These are phyloP conservation scores for Pseudopleuronectes americanus DNA, from an alignment of 2,797 vertebrate species.

Conservation along the genomic window DNA sequence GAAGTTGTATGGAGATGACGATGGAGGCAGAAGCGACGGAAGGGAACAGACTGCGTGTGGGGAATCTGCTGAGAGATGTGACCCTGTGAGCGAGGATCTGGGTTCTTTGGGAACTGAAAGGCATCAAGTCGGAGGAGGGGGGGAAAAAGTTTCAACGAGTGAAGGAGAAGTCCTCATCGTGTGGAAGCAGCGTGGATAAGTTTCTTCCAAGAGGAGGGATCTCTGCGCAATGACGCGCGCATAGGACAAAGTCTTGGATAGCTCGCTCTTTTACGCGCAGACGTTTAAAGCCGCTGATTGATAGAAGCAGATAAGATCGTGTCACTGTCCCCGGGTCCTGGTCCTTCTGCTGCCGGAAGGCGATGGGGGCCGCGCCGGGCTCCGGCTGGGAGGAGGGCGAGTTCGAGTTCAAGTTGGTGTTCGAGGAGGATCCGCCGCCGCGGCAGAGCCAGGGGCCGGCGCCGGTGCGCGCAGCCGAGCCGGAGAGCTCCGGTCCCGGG, in stretches of 20 bases:
- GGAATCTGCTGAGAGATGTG: slow-evolving; percentile 12
- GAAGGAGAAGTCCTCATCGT: too few relatives aligned
- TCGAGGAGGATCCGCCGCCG: slow-evolving; percentile 88
- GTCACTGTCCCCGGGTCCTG: slow-evolving; percentile 45
- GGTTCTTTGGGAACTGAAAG: slow-evolving; percentile 27
- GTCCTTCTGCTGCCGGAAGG: slow-evolving; percentile 38
- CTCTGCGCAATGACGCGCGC: slow-evolving; percentile 51
- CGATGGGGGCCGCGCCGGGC: slow-evolving; percentile 92
- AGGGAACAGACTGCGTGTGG: slow-evolving; percentile 27
- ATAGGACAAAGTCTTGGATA: slow-evolving; percentile 26
- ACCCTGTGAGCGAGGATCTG: slow-evolving; percentile 21
- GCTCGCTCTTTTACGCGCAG: slow-evolving; percentile 4
- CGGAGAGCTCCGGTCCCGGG: slow-evolving; percentile 63
- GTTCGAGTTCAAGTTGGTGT: slow-evolving; percentile 94
- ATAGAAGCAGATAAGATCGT: too few relatives aligned
- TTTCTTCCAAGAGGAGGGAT: slow-evolving; percentile 21
- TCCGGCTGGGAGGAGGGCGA: slow-evolving; percentile 93
- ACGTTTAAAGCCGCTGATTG: too few relatives aligned
- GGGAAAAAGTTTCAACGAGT: slow-evolving; percentile 25
- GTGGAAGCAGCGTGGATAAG: slow-evolving; percentile 32
- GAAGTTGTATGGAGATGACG: slow-evolving; percentile 36
- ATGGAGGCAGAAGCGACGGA: slow-evolving; percentile 35
- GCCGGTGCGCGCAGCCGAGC: slow-evolving; percentile 67
- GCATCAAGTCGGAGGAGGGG: slow-evolving; percentile 25
- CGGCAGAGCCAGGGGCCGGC: slow-evolving; percentile 77